Evolutionary conservation across 2,797 vertebrate species (phyloP), one percentile per base, ranked within the genome.

Genomic region (Helicolenus hilgendorfi): DNA sequence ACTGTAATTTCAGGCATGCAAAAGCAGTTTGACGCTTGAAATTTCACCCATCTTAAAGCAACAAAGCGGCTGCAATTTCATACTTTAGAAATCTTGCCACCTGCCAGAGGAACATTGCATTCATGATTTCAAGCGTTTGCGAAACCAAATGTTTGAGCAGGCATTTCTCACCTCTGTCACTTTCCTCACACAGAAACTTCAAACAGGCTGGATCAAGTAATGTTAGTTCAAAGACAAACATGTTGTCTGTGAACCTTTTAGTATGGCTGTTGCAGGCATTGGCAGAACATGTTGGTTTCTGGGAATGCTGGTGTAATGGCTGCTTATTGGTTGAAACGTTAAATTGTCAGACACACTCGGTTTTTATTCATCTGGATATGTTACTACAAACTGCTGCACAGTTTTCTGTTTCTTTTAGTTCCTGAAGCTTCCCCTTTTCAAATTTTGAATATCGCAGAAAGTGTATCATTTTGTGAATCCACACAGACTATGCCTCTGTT

Each of bases 61-160:
- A 63, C 71, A 83, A 68, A 29, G 35, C 9, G 49, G 74, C 81
- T 89, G 68, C 69, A 84, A 86, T 88, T 90, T 86, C 65, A 84
- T 62, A 77, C 78, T 81, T 84, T 73, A 69, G 31, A 79, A 87
- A 79, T 71, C 1, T 38, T 24, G 22, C 76, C 22, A 74, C n/a
- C 69, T 67, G 64, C n/a, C 60, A 20, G 36, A 72, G 8, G 49
- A 84, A 74, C 55, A 8, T 18, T 64, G 24, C 24, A 13, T 72
- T 73, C 36, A 58, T 76, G 64, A 56, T 75, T 91, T 76, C 18
- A 36, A 72, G 62, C 63, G 70, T 89, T 68, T 72, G 62, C 45
- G 41, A 70, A 75, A 74, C 41, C 58, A 63, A 74, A 26, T 20
- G 18, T 72, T 80, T 58, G 49, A 26, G 18, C 13, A 29, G 74